Base-by-base conservation (phyloP, 2,797 vertebrate species). In the Nyctibius grandis region DNA sequence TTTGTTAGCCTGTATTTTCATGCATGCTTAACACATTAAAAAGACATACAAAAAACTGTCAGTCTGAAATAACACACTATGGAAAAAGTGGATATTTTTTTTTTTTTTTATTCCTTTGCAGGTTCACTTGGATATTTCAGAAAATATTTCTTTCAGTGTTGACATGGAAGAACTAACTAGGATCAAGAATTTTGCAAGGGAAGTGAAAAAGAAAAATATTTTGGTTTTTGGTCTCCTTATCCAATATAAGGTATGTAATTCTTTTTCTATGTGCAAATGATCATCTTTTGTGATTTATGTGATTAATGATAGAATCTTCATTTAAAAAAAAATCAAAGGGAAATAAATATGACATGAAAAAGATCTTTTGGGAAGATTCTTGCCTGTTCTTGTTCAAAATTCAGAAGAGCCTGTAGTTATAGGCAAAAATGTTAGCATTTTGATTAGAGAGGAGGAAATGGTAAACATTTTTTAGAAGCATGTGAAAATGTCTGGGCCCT, bases 201-300 rank as follows among this genome's bases (percentile, higher is more conserved):
- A 98, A 95, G 93, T 97, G 31, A 98, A 98, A 95, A 98, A 95
- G 84, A 96, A 91, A 85, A 99, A 99, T 92, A 95, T 99, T 97
- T 98, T 99, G 60, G 93, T 99, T 89, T 99, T 98, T 73, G 98
- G 98, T 60, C 97, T 99, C 85, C 97, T 98, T 96, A 96, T 99
- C 57, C 96, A 96, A 60, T 97, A 95, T 94, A 96, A 99, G 99
- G 99, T 99, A 98, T 79, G 98, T 95, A 67, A 88, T 91, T 90
- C 21, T 84, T 74, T 85, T 91, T 44, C 36, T 80, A 31, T 6
- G 6, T 91, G 70, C 44, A 48, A 72, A 94, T 82, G 69, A 16
- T 75, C 51, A 86, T 42, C 65, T 89, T 88, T 38, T 93, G 18
- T 88, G 42, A 59, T 76, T 54, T 88, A 42, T 42, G 34, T 75